Conservation (phyloP, 2,888 invertebrate genomes). For the Tetragonula carbonaria region DNA sequence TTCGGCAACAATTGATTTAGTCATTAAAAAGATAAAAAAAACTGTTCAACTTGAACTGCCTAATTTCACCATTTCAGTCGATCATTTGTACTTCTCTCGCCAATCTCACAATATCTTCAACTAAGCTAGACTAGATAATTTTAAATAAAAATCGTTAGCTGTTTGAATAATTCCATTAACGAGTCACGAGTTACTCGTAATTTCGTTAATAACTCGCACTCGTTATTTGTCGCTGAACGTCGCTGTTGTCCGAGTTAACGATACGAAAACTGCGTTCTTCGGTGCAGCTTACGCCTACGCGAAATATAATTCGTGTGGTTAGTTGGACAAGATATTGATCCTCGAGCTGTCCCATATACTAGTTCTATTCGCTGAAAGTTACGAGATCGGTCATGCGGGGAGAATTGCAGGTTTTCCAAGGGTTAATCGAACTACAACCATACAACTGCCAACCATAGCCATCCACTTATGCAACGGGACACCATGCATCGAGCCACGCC, state of each 20-base stretch:
- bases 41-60: background rate
- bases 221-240: background rate
- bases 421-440: slow-evolving; percentile 52
- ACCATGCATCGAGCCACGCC: slow-evolving; percentile 29
- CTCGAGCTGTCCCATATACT: background rate
- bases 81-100: background rate
- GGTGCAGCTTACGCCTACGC: slow-evolving; percentile 18
- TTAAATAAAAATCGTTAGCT: background rate
- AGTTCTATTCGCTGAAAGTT: slow-evolving; percentile 28
- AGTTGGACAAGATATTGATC: slow-evolving; percentile 34
- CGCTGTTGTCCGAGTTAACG: background rate
- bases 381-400: slow-evolving; percentile 39
- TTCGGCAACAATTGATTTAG: too few species aligned
- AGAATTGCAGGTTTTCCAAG: slow-evolving; percentile 39
- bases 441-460: slow-evolving; percentile 30
- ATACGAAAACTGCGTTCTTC: slow-evolving; percentile 12
- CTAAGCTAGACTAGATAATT: background rate
- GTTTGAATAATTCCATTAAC: background rate
- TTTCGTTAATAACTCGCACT: background rate
- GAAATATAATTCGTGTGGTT: slow-evolving; percentile 32
- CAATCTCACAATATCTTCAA: background rate
- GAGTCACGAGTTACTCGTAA: background rate
- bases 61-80: background rate
- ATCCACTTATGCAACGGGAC: slow-evolving; percentile 40
- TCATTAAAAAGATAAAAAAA: too few species aligned